Conservation (phyloP, 2,797 vertebrate genomes). For the Crenichthys baileyi region DNA sequence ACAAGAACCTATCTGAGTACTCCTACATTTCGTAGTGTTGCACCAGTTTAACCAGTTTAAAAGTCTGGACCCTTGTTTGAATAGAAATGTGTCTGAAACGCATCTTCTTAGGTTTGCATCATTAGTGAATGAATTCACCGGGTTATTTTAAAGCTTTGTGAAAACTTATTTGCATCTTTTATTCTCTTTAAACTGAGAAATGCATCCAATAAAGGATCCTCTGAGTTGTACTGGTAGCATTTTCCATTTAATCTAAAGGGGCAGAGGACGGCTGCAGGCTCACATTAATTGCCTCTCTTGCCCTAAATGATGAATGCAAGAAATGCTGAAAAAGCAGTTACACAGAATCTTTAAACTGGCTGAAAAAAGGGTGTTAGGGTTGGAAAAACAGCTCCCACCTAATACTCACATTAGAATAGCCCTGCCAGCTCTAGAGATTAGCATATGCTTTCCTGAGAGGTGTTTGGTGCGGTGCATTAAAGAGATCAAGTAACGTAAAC, state of each 20-base stretch:
- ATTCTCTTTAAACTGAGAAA: constrained; percentile 29
- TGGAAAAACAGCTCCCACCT: constrained; percentile 5
- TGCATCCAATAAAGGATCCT: constrained; percentile 26
- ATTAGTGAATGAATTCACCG: not conserved
- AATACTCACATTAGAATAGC: not conserved
- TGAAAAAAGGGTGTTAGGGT: not conserved
- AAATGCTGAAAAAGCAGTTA: constrained; percentile 22
- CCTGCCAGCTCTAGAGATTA: not conserved
- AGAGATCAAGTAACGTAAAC: constrained; percentile 7
- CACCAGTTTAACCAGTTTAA: not conserved
- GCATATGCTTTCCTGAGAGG: constrained; percentile 3
- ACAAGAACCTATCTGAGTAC: not conserved
- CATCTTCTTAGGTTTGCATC: not conserved
- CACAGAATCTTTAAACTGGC: constrained; percentile 12
- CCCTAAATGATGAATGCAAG: constrained; percentile 29
- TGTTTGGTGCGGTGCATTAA: not conserved
- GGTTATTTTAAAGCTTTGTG: not conserved
- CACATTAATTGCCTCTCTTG: constrained; percentile 39
- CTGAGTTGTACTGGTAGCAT: constrained; percentile 21
- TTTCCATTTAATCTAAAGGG: constrained; percentile 30
- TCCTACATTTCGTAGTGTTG: not conserved
- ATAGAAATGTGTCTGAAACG: not conserved
- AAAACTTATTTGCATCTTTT: constrained; percentile 5
- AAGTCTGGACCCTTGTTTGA: not conserved
- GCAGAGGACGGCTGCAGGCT: constrained; percentile 21